Conservation (phyloP, 2,113 vertebrate species). For the Sinocyclocheilus rhinocerous region DNA sequence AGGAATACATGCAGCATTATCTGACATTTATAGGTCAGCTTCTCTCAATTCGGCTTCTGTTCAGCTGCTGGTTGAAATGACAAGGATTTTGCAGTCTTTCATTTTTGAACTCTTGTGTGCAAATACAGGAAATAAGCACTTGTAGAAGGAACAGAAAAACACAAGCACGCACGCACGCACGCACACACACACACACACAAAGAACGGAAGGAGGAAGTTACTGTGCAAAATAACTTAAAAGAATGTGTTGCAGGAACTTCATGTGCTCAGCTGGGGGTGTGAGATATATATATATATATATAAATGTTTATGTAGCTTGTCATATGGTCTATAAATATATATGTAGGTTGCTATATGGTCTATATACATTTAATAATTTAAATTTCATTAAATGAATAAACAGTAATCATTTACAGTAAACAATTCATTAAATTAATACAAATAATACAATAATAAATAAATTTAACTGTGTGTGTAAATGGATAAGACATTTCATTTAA, state of each 20-base stretch:
- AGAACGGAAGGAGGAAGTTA: slow-evolving; percentile 64
- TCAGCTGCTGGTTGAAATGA: neutral
- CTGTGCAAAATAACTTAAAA: slow-evolving; percentile 35
- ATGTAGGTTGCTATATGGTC: too few species aligned
- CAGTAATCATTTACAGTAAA: too few species aligned
- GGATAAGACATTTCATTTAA: too few species aligned
- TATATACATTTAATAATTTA: too few species aligned
- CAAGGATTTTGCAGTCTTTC: neutral
- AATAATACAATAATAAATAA: too few species aligned
- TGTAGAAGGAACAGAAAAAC: slow-evolving; percentile 63
- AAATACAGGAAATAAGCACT: slow-evolving; percentile 53
- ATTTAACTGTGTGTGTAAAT: too few species aligned
- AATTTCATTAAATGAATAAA: too few species aligned
- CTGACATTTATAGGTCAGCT: neutral
- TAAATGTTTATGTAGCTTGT: neutral
- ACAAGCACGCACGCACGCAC: too few species aligned
- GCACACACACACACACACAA: slow-evolving; percentile 63
- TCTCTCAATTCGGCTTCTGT: neutral
- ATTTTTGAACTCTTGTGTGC: neutral
- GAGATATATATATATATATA: neutral
- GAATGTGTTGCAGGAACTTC: neutral
- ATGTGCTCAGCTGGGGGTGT: neutral
- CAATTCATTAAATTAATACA: too few species aligned
- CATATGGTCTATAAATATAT: too few species aligned
- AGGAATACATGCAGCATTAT: neutral